Conservation (phyloP, 2,888 invertebrate species). For the Argyresthia albistria region DNA sequence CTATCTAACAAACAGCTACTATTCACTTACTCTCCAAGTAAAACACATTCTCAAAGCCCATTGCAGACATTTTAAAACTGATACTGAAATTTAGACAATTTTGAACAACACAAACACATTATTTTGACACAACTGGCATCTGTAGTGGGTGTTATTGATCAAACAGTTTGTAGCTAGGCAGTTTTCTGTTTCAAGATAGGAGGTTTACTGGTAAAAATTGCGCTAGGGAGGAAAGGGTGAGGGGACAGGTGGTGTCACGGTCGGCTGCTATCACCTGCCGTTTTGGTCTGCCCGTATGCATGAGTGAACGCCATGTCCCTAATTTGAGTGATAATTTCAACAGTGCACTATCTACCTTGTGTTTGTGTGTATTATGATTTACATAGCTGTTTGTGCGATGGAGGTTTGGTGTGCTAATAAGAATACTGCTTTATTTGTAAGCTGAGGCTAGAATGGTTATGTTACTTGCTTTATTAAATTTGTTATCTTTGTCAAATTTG, state of each 20-base stretch:
- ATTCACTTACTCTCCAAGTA: conserved; percentile 67
- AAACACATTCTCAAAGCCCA: conserved; percentile 68
- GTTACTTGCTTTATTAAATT: too few relatives aligned
- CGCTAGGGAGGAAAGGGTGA: conserved; percentile 31
- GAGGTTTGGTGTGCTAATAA: not conserved
- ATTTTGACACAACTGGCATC: conserved; percentile 33
- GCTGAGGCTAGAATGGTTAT: too few relatives aligned
- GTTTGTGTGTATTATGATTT: not conserved
- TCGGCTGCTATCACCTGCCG: conserved; percentile 55
- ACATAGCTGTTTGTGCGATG: not conserved
- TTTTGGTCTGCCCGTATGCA: conserved; percentile 26
- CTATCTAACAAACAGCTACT: conserved; percentile 31
- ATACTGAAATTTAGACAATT: conserved; percentile 15
- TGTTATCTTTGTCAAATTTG: too few relatives aligned
- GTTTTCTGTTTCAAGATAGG: not conserved
- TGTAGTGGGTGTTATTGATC: conserved; percentile 54
- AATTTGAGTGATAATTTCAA: too few relatives aligned
- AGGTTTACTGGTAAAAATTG: conserved; percentile 45
- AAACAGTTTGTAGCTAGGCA: conserved; percentile 25
- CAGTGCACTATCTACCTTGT: not conserved
- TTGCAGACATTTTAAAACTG: conserved; percentile 54
- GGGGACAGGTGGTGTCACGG: conserved; percentile 56
- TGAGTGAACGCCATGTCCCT: conserved; percentile 38
- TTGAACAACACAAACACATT: conserved; percentile 38
- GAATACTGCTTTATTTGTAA: not conserved